Evolutionary conservation across 1,140 invertebrate genomes (phyloP), one percentile per base, ranked within the genome.

Genomic region (Samia ricini): DNA sequence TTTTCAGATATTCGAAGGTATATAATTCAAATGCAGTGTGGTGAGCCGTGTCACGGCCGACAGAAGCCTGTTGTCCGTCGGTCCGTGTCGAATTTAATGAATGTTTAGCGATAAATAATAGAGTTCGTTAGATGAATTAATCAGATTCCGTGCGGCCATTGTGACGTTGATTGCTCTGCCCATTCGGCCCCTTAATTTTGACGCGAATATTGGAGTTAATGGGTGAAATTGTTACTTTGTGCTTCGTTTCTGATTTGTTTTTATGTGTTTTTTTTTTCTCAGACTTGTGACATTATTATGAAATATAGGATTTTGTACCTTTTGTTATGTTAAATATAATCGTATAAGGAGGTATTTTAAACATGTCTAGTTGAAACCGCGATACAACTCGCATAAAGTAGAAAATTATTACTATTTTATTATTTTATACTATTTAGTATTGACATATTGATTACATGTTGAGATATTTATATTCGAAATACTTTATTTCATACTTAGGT

Each of bases 121-220:
- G 77, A 63, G 48, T 77, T 73, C 73, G 74, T 77, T 79, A 79
- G 68, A 68, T 71, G 70, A 76, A 79, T 77, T 75, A 79, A 79
- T 77, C 69, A 65, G 68, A 69, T 69, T 69, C 65, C 36, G 49
- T 42, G 61, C 55, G 61, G 63, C 52, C 64, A 69, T 66, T 69
- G 68, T 69, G 68, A 54, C 68, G 55, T 21, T 66, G 63, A 69
- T 69, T 66, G 63, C 68, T 63, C 22, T 20, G 64, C 56, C 57
- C 33, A 42, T 42, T 42, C 33, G 33, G 33, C 33, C 33, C n/a
- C 33, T 42, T 42, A 42, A 42, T 42, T 42, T 42, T 42, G 33
- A 42, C 33, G 7, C 33, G 33, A 42, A 42, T 42, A 42, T 42
- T 42, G 33, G 33, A 42, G 33, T 42, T 42, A 42, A 42, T 42